Percentiles rank a stretch among this genome's conserved stretches.
Evolutionary conservation across 2,113 vertebrate species (phyloP).

Genomic region (Actinemys pallida): DNA sequence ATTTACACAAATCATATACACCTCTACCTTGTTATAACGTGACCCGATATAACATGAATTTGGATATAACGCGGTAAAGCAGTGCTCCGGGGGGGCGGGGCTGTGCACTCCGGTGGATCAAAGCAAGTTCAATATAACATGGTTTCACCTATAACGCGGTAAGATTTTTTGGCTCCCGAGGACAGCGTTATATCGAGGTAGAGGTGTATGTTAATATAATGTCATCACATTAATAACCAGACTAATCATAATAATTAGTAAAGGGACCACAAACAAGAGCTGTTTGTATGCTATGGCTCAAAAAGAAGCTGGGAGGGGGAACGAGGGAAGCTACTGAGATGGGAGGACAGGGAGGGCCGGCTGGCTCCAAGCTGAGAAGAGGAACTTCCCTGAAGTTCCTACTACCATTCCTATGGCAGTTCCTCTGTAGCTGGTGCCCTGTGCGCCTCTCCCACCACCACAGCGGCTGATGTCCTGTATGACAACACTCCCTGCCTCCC

Average conservation of each 20-base stretch:
- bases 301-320: neutral
- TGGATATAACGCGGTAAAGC: no score
- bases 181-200: no score
- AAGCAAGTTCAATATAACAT: no score
- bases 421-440: neutral
- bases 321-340: neutral
- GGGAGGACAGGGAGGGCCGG: neutral
- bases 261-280: neutral
- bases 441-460: neutral
- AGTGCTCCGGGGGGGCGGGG: no score
- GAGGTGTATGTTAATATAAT: conserved; percentile 6
- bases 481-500: neutral
- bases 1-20: neutral
- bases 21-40: no score
- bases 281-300: neutral
- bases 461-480: neutral
- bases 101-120: no score
- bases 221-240: neutral
- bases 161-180: no score
- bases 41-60: no score
- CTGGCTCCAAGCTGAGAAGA: neutral
- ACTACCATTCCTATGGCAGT: neutral
- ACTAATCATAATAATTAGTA: conserved; percentile 3
- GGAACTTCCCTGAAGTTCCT: neutral
- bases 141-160: no score